Conservation (phyloP, 2,888 invertebrate species). For the Acanthosepion pharaonis region DNA sequence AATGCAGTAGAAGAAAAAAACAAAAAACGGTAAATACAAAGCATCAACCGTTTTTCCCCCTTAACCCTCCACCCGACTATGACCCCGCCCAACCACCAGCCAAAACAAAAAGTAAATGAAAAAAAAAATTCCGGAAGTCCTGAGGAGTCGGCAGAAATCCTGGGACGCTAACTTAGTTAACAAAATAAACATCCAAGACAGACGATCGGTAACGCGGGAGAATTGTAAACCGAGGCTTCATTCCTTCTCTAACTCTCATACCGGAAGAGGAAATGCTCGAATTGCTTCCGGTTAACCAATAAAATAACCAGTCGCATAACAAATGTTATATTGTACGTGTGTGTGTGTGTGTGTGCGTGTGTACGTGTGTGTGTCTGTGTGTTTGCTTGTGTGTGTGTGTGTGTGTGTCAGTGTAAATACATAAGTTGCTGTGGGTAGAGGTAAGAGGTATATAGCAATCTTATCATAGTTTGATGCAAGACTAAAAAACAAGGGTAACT, state of each 20-base stretch:
- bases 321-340: background rate
- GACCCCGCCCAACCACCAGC: no score
- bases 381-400: background rate
- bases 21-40: background rate
- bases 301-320: background rate
- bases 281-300: slow-evolving; percentile 10
- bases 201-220: background rate
- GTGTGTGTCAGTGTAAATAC: background rate
- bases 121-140: background rate
- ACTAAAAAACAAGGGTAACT: background rate
- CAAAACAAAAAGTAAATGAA: background rate
- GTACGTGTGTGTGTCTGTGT: background rate
- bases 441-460: no score
- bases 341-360: background rate
- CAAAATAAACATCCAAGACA: slow-evolving; percentile 7
- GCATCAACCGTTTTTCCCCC: background rate
- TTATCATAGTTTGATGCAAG: background rate
- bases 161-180: background rate
- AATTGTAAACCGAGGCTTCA: background rate
- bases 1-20: background rate
- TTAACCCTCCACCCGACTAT: background rate
- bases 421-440: no score
- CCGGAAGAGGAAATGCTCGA: background rate
- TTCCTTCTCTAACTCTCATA: background rate
- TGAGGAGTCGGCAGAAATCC: background rate